A percentile compares a stretch with the other conserved stretches of the same genome.
Evolutionary conservation across 2,113 vertebrate species (phyloP).

Genomic region (Jacana jacana): DNA sequence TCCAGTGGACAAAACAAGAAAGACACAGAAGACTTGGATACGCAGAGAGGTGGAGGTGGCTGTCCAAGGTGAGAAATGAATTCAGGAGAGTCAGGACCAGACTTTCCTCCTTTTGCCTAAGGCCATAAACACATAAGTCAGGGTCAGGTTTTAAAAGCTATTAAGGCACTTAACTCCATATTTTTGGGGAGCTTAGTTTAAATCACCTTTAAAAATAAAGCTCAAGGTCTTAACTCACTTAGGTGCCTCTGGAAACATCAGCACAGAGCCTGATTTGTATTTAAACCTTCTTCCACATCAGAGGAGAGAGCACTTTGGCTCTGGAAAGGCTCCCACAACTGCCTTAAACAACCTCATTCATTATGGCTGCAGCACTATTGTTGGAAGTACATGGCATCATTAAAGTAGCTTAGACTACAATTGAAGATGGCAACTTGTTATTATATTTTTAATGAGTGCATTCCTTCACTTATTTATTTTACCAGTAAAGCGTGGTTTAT

Average conservation of each 20-base stretch:
- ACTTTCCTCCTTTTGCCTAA: background rate
- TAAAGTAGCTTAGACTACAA: slow-evolving; percentile 66
- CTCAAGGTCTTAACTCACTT: background rate
- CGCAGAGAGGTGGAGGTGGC: background rate
- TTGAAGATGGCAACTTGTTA: slow-evolving; percentile 76
- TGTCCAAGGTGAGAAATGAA: background rate
- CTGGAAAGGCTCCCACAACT: slow-evolving; percentile 12
- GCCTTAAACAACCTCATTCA: slow-evolving; percentile 69
- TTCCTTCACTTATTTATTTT: slow-evolving; percentile 60
- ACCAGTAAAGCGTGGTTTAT: slow-evolving; percentile 64
- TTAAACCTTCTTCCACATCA: background rate
- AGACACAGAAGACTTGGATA: background rate
- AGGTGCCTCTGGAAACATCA: background rate
- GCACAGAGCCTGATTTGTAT: background rate
- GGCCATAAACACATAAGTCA: background rate
- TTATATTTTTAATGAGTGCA: slow-evolving; percentile 68
- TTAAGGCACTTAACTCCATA: background rate
- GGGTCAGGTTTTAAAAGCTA: background rate
- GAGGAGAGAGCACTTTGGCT: background rate
- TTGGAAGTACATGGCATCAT: slow-evolving; percentile 70
- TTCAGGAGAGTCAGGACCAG: background rate
- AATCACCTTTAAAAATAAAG: background rate
- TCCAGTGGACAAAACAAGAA: background rate
- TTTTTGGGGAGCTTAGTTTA: background rate
- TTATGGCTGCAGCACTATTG: slow-evolving; percentile 50